Evolutionary conservation across 2,797 vertebrate genomes (phyloP).

Genomic region (Orestias chungarensis): DNA sequence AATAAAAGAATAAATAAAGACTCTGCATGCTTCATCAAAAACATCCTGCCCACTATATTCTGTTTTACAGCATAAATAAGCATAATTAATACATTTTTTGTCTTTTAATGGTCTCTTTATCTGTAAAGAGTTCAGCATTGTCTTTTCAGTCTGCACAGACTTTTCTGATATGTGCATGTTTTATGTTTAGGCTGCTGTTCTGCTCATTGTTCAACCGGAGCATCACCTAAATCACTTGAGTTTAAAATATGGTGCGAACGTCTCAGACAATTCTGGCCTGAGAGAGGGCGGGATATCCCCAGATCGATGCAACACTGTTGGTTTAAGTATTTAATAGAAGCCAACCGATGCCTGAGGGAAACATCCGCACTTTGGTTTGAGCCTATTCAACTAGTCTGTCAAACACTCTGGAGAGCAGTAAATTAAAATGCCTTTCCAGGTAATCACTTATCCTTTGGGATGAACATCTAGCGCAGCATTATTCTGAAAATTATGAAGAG

Average conservation of each 20-base stretch:
- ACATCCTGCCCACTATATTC: constrained; percentile 18
- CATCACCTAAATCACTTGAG: constrained; percentile 48
- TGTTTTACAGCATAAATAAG: constrained; percentile 35
- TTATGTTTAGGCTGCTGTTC: constrained; percentile 45
- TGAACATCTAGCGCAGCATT: constrained; percentile 14
- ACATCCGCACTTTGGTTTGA: constrained; percentile 50
- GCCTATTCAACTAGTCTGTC: constrained; percentile 48
- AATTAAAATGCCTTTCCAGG: constrained; percentile 59
- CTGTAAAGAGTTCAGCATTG: constrained; percentile 3
- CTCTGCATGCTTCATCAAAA: constrained; percentile 35
- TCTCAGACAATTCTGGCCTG: constrained; percentile 45
- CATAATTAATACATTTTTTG: constrained; percentile 14
- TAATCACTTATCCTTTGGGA: constrained; percentile 47
- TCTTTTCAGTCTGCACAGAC: constrained; percentile 17
- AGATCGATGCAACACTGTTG: constrained; percentile 57
- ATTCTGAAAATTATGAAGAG: constrained; percentile 28
- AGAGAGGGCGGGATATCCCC: constrained; percentile 56
- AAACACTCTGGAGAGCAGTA: constrained; percentile 48
- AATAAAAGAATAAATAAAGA: constrained; percentile 49
- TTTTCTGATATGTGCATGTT: constrained; percentile 32
- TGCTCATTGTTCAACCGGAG: constrained; percentile 46
- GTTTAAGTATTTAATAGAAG: constrained; percentile 69
- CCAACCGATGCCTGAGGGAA: constrained; percentile 47
- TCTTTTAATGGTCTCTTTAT: constrained; percentile 15
- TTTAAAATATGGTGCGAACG: constrained; percentile 40